These are phyloP conservation scores for Perca fluviatilis DNA, from an alignment of 2,113 vertebrate genomes.

Conservation along the genomic window DNA sequence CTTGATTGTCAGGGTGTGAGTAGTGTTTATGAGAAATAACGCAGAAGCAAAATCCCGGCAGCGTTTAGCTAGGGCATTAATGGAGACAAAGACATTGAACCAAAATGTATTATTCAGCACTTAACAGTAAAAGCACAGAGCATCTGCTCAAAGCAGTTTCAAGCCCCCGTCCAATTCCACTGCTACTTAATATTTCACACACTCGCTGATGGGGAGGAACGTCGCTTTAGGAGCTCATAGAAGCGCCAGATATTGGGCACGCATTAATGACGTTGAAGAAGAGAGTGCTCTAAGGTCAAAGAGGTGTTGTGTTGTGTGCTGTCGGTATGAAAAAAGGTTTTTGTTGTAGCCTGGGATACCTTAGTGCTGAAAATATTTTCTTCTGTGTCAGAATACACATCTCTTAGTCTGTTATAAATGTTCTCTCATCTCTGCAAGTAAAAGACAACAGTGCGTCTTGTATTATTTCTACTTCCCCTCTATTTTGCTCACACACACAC, in stretches of 20 bases:
- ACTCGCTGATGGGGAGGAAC: constrained; percentile 54
- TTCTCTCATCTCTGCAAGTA: constrained; percentile 17
- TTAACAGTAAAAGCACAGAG: constrained; percentile 74
- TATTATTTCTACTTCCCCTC: constrained; percentile 5
- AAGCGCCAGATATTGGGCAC: constrained; percentile 36
- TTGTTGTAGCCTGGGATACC: not conserved
- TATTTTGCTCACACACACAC: constrained; percentile 12
- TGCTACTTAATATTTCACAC: constrained; percentile 81
- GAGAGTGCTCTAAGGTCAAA: constrained; percentile 30
- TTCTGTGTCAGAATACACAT: constrained; percentile 13
- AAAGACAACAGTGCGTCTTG: constrained; percentile 18
- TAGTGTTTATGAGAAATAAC: constrained; percentile 74
- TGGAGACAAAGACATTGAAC: constrained; percentile 77
- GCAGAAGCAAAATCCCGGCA: constrained; percentile 60
- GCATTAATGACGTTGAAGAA: constrained; percentile 48
- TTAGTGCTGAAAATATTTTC: not conserved
- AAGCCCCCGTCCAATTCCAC: constrained; percentile 70
- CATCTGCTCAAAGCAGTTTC: constrained; percentile 76
- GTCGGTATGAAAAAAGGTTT: not conserved
- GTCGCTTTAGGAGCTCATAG: constrained; percentile 53
- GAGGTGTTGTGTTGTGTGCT: constrained; percentile 15
- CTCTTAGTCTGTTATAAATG: constrained; percentile 12
- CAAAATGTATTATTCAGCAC: constrained; percentile 83
- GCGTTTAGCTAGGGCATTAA: constrained; percentile 73
- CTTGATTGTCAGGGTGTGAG: constrained; percentile 65